phyloP scores from a whole-genome alignment of 2,113 vertebrate genomes.

The Chroicocephalus ridibundus region DNA sequence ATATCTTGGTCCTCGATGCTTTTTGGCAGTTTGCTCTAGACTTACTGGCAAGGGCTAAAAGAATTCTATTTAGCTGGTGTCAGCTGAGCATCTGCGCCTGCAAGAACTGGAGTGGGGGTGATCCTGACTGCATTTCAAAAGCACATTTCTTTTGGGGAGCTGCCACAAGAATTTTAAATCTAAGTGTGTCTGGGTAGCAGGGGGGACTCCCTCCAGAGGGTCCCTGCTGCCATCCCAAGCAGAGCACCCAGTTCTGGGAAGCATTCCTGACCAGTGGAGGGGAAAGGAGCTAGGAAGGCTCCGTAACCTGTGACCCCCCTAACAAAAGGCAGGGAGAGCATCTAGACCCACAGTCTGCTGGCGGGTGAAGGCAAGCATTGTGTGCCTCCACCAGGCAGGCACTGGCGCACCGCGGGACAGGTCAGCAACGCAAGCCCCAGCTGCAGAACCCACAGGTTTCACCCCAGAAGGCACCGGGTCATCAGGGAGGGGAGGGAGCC shows the following conservation, averaged over 20 bases:
- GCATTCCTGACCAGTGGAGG: not conserved
- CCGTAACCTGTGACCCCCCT: slow-evolving; percentile 47
- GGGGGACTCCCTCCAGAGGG: not conserved
- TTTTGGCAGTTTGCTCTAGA: slow-evolving; percentile 67
- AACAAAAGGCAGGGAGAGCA: slow-evolving; percentile 58
- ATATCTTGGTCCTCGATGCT: slow-evolving; percentile 32
- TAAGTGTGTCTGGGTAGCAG: not conserved
- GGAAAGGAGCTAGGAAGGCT: slow-evolving; percentile 47
- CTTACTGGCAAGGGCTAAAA: slow-evolving; percentile 64
- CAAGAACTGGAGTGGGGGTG: slow-evolving; percentile 52
- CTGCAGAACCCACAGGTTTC: not conserved
- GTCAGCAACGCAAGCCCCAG: not conserved
- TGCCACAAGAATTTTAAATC: not conserved
- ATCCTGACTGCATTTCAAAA: slow-evolving; percentile 20
- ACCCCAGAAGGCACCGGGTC: not conserved
- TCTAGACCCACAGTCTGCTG: slow-evolving; percentile 57
- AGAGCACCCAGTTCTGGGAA: not conserved
- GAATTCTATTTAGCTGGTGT: slow-evolving; percentile 69
- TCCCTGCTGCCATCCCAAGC: not conserved
- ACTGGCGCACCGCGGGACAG: not conserved
- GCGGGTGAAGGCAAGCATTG: slow-evolving; percentile 53
- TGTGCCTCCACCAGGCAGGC: not conserved
- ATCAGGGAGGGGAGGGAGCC: not conserved
- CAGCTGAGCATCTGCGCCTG: slow-evolving; percentile 65
- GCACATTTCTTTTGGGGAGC: not conserved